These are phyloP conservation scores for Villa cingulata DNA, from an alignment of 2,888 invertebrate species.

Conservation along the genomic window DNA sequence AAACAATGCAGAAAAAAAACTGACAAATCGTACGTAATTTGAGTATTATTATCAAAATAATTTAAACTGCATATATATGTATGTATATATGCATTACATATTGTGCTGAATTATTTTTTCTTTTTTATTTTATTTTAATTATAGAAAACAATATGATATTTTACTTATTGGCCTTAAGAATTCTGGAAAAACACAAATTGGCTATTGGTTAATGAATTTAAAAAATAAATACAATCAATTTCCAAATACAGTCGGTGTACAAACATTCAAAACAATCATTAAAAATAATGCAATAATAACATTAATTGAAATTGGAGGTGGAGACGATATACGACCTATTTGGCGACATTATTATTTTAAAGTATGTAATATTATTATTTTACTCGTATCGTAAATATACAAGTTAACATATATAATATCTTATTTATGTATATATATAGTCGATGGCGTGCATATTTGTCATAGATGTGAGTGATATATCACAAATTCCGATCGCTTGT, in stretches of 20 bases:
- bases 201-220: neutral
- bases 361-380: neutral
- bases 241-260: slow-evolving; percentile 5
- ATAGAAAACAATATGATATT: slow-evolving; percentile 3
- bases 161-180: slow-evolving; percentile 5
- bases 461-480: neutral
- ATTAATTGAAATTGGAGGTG: slow-evolving; percentile 10
- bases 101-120: too few species aligned
- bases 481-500: neutral
- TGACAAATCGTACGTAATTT: too few species aligned
- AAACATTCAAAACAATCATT: neutral
- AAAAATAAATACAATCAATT: neutral
- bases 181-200: slow-evolving; percentile 7
- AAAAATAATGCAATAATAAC: slow-evolving; percentile 2
- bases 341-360: slow-evolving; percentile 10
- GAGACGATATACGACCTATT: slow-evolving; percentile 4
- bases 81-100: too few species aligned
- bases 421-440: neutral
- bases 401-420: too few species aligned
- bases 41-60: too few species aligned
- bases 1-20: too few species aligned
- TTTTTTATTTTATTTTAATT: too few species aligned
- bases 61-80: too few species aligned
- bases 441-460: neutral
- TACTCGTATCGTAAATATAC: too few species aligned